These are phyloP conservation scores for Tetanocera ferruginea DNA, from an alignment of 2,888 invertebrate species.

Conservation along the genomic window DNA sequence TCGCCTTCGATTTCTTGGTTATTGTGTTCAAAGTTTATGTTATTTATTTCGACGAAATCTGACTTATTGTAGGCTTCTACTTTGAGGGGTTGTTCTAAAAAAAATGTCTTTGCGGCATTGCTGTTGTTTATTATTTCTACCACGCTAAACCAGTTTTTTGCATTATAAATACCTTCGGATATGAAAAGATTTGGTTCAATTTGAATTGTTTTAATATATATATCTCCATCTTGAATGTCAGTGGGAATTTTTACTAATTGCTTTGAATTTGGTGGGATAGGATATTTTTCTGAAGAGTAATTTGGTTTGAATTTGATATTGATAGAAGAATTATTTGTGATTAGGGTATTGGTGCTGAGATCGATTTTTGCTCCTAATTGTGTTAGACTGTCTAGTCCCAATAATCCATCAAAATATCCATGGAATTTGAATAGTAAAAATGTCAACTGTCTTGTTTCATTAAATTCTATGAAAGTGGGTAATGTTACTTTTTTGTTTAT, in stretches of 20 bases:
- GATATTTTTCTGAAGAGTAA: constrained; percentile 22
- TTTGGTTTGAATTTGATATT: constrained; percentile 32
- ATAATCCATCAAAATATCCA: no score
- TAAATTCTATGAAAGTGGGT: no score
- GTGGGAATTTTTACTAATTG: constrained; percentile 28
- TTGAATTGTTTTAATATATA: no score
- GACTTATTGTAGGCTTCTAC: not conserved
- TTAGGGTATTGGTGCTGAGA: constrained; percentile 30
- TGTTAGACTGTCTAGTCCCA: no score
- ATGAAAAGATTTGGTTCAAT: not conserved
- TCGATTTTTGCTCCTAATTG: constrained; percentile 39
- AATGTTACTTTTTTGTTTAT: no score
- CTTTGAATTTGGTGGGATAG: constrained; percentile 22
- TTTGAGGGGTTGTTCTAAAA: constrained; percentile 20
- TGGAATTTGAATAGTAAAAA: no score
- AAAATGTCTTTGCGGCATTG: not conserved
- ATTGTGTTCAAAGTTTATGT: no score
- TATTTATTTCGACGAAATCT: no score
- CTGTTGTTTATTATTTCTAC: constrained; percentile 6
- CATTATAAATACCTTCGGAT: constrained; percentile 10
- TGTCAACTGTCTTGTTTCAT: no score
- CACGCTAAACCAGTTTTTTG: constrained; percentile 4
- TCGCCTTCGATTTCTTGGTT: no score
- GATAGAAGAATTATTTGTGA: constrained; percentile 29
- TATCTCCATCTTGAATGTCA: constrained; percentile 24